Conservation (phyloP, 2,797 vertebrate species). For the Poliocrania exsul region DNA sequence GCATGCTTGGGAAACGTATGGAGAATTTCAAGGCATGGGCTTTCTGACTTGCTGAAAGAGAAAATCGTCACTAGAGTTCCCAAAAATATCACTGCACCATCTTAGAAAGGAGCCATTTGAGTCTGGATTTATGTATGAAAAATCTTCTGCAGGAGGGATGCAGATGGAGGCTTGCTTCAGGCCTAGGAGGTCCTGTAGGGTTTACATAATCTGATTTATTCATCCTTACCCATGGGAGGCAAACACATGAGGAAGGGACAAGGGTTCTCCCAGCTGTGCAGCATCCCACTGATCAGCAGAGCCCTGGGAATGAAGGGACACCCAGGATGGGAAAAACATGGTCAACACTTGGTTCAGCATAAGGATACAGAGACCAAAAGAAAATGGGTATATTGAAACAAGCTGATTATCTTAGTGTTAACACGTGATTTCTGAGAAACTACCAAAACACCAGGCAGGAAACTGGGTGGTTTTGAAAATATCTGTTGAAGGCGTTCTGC, state of each 20-base stretch:
- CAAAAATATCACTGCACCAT: background rate
- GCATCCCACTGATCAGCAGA: background rate
- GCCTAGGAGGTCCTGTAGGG: background rate
- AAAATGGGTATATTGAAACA: background rate
- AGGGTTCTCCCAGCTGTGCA: background rate
- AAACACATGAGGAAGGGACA: background rate
- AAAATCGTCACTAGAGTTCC: background rate
- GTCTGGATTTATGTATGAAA: background rate
- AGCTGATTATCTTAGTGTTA: background rate
- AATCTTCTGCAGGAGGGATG: background rate
- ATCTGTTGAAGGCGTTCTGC: background rate
- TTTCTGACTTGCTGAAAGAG: background rate
- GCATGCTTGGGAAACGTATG: background rate
- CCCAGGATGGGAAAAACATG: background rate
- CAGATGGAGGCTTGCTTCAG: background rate
- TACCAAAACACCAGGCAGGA: slow-evolving; percentile 19
- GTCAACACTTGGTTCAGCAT: background rate
- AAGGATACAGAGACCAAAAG: background rate
- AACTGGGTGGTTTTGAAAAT: slow-evolving; percentile 17
- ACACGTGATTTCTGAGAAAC: slow-evolving; percentile 16
- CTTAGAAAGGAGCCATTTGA: background rate
- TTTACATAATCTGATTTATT: background rate
- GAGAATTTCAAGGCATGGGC: background rate
- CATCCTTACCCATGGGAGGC: background rate
- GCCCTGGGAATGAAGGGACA: background rate